Evolutionary conservation across 2,888 invertebrate genomes (phyloP).

Genomic region (Volucella inanis): DNA sequence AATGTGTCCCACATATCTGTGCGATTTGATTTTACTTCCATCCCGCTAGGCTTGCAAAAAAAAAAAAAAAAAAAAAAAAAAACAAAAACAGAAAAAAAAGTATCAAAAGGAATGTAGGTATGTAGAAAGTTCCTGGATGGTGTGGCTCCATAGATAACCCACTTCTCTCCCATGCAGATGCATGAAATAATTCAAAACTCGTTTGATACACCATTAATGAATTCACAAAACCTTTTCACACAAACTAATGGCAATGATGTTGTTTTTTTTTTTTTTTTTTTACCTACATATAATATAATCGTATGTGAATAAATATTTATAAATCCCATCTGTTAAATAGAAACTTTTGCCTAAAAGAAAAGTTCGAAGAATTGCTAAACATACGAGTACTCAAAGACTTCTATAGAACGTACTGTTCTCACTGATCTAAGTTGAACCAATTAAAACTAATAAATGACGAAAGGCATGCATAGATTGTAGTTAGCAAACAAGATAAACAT

Average conservation of each 20-base stretch:
- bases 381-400: not conserved
- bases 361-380: not conserved
- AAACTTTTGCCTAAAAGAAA: not conserved
- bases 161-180: not conserved
- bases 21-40: constrained; percentile 6
- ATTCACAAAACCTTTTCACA: too few relatives aligned
- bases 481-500: constrained; percentile 7
- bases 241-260: too few relatives aligned
- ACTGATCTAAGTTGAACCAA: constrained; percentile 56
- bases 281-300: too few relatives aligned
- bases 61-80: not conserved
- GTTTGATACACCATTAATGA: constrained; percentile 14
- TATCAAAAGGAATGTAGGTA: constrained; percentile 4
- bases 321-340: too few relatives aligned
- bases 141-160: not conserved
- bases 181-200: not conserved
- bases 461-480: constrained; percentile 55
- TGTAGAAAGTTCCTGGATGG: constrained; percentile 33
- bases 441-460: constrained; percentile 65
- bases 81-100: not conserved
- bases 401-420: not conserved
- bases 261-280: too few relatives aligned
- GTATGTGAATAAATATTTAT: too few relatives aligned
- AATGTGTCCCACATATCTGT: constrained; percentile 30
- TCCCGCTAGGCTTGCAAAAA: constrained; percentile 1